Conservation (phyloP, 2,113 vertebrate genomes). For the Pagrus major region DNA sequence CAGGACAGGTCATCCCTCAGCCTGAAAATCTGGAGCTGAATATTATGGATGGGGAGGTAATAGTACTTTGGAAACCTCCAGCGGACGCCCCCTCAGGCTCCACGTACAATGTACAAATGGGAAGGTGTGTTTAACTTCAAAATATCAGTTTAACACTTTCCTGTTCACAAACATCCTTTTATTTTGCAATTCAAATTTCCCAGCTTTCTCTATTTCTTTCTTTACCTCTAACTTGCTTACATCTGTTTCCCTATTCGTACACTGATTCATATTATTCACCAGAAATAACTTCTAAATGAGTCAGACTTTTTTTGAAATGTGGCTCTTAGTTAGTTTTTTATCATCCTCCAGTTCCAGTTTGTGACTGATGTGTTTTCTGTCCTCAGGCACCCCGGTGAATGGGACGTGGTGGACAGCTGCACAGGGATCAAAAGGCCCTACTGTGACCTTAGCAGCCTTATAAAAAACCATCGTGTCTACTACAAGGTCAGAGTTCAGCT, state of each 20-base stretch:
- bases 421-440: background rate
- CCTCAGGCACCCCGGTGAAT: constrained; percentile 6
- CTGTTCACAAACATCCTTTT: background rate
- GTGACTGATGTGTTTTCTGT: constrained; percentile 24
- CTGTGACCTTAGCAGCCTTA: constrained; percentile 64
- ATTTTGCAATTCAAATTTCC: background rate
- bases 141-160: background rate
- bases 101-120: constrained; percentile 74
- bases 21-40: constrained; percentile 54
- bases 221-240: background rate
- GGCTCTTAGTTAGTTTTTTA: background rate
- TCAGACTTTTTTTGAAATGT: background rate
- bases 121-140: constrained; percentile 66
- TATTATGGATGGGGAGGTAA: constrained; percentile 77
- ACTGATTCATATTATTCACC: background rate
- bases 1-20: constrained; percentile 30
- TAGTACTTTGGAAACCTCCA: constrained; percentile 68
- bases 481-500: constrained; percentile 75
- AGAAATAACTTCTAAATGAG: background rate
- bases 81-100: background rate
- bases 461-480: too few species aligned
- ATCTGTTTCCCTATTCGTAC: background rate
- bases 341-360: background rate
- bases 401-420: constrained; percentile 54
- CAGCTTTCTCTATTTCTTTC: background rate